Evolutionary conservation across 2,888 invertebrate species (phyloP), one percentile per base, ranked within the genome.

Genomic region (Cosmia pyralina): DNA sequence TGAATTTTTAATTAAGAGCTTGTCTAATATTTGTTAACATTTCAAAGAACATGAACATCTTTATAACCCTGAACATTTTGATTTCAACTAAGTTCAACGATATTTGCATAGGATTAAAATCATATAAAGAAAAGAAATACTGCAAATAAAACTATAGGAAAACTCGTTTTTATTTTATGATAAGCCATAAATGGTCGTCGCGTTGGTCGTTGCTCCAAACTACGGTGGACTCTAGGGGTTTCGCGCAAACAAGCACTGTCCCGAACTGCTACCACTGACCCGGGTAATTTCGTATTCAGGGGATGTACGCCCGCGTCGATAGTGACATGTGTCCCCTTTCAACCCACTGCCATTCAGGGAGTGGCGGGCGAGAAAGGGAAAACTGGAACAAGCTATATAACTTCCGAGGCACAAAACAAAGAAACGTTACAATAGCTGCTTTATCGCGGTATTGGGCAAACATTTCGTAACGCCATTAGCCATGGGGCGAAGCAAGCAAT

Each of bases 241-340:
- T 10, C 50, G 69, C 48, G 80, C 78, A 87, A 89, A 90, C 86
- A 88, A 81, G 81, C 81, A 80, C 73, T 48, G 85, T 81, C 82
- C 83, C 82, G 80, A 85, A 72, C 81, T 77, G 74, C 78, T 77
- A 75, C 85, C 79, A 79, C 77, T 80, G 87, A 87, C 86, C 87
- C 85, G 85, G 72, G 85, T 89, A 87, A 90, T 90, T 88, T 87
- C 83, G 85, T 89, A 91, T 90, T 89, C 89, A 87, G 81, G 79
- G 88, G 82, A 69, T 87, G 84, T 83, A 66, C 72, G 55, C 22
- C 71, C 57, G 63, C 63, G 77, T 72, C 85, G 82, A 86, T 87
- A 85, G 83, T 86, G 89, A 87, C 89, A 88, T 84, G 84, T 88
- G 83, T 72, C 68, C 74, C 73, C 60, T 72, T 80, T 74, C 76